Evolutionary conservation across 2,888 invertebrate genomes (phyloP), one percentile per base, ranked within the genome.

Genomic region (Macrophya alboannulata): DNA sequence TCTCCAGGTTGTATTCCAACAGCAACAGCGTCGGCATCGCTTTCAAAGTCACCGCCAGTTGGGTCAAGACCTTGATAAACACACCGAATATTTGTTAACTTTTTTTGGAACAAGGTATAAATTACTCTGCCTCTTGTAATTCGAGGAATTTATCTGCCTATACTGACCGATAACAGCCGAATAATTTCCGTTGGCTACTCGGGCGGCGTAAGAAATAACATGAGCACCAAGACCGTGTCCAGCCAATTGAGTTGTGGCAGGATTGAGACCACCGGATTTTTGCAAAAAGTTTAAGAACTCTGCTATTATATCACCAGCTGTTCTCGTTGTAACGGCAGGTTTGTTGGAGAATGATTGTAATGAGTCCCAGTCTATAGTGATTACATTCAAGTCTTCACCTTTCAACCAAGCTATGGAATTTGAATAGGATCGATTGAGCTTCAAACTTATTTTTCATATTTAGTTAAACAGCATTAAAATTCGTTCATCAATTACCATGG

Each of bases 331-430:
- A 37, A 1, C 8, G 1, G 37, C 17, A 37, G 68, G 37, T 4
- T 25, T 17, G 37, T 12, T 17, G 37, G 6, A 68, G 8, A 37
- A 12, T 17, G 68, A 68, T 68, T 31, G 37, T 6, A 68, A 4
- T 12, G 31, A 12, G 12, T 93, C 94, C 94, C 94, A 95, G 90
- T 95, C 95, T 0, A 95, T 92, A 2, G 94, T 93, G 21, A 95
- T 85, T 0, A 95, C 81, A 88, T 95, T 95, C 1, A 94, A 93
- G 84, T 94, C 91, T 9, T 90, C 92, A 5, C 90, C 90, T 0
- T 48, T 62, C 0, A 95, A 88, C 65, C 93, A 91, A 72, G 92
- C 95, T 95, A 89, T 68, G 51, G 15, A 45, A 68, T 25, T 68
- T 17, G 10, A 68, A 68, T 17, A 68, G 25, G 62, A 31, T 68